Evolutionary conservation across 1,140 invertebrate species (phyloP), one percentile per base, ranked within the genome.

Genomic region (Coboldia fuscipes): DNA sequence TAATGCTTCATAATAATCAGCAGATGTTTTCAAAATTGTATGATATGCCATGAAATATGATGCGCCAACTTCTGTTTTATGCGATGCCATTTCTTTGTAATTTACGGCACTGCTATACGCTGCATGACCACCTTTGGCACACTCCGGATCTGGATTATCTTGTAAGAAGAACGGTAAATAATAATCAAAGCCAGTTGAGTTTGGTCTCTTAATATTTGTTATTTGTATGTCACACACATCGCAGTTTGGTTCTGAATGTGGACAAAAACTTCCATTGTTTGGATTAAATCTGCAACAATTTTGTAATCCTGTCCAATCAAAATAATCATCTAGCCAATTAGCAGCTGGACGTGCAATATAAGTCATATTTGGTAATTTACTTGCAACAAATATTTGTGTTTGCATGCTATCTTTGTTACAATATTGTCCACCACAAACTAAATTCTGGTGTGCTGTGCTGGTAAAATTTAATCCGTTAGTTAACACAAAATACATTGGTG

Each of bases 321-420:
- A 72, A 56, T 92, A 98, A 58, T 97, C 92, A 52, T 98, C 94
- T 28, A 98, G 48, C 94, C 94, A 98, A 24, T 84, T 90, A 12
- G 75, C 74, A 2, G 86, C 70, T n/a, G 81, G 73, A 41, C 81
- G 73, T 0, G 83, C 84, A 40, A 98, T 78, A 41, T 80, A 90
- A 0, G 86, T 78, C 36, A 72, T 60, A 31, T 77, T 70, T 1
- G 76, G 53, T 20, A 59, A 50, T 46, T 70, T 65, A 2, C 82
- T 70, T 3, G 88, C 62, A 22, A 68, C 51, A 45, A 77, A 88
- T 16, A 97, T 63, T 56, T 96, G 88, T 13, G 76, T 75, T 0
- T 74, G 59, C 1, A 97, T 47, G 18, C 89, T 96, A 52, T 89
- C 73, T 1, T 59, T 44, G 39, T 79, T 70, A 53, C 88, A 93